Conservation (phyloP, 2,113 vertebrate species). For the Chloebia gouldiae region DNA sequence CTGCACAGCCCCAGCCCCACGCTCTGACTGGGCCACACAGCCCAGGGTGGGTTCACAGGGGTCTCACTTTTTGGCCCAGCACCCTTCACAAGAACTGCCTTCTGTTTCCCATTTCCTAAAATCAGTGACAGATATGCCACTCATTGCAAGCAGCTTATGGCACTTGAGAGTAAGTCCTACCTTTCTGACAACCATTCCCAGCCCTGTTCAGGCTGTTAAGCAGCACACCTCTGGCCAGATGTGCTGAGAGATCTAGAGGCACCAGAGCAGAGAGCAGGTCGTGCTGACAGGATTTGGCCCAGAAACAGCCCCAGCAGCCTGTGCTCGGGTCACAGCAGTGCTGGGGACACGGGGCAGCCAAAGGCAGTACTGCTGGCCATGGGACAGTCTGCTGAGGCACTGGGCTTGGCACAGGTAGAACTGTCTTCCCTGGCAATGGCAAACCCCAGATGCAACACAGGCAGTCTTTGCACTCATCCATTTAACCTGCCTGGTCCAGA, state of each 20-base stretch:
- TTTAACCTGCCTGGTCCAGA: not conserved
- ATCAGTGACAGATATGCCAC: not conserved
- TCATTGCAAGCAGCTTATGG: not conserved
- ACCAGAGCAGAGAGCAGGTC: not conserved
- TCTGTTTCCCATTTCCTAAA: not conserved
- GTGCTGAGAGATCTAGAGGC: not conserved
- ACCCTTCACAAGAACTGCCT: not conserved
- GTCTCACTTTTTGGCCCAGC: not conserved
- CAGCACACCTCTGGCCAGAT: not conserved
- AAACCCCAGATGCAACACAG: not conserved
- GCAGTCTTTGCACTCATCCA: fast-evolving
- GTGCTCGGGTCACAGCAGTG: fast-evolving
- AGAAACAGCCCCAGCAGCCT: not conserved
- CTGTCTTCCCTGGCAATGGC: fast-evolving
- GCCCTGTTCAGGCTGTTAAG: not conserved
- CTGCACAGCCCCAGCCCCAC: not conserved
- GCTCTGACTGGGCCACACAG: fast-evolving
- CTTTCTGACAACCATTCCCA: not conserved
- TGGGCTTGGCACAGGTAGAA: not conserved
- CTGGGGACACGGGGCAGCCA: not conserved
- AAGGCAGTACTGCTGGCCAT: not conserved
- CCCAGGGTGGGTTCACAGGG: fast-evolving
- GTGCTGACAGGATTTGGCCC: not conserved
- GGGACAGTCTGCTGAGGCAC: not conserved
- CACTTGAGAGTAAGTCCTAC: not conserved